These are phyloP conservation scores for Pogoniulus pusillus DNA, from an alignment of 2,797 vertebrate species.

Conservation along the genomic window DNA sequence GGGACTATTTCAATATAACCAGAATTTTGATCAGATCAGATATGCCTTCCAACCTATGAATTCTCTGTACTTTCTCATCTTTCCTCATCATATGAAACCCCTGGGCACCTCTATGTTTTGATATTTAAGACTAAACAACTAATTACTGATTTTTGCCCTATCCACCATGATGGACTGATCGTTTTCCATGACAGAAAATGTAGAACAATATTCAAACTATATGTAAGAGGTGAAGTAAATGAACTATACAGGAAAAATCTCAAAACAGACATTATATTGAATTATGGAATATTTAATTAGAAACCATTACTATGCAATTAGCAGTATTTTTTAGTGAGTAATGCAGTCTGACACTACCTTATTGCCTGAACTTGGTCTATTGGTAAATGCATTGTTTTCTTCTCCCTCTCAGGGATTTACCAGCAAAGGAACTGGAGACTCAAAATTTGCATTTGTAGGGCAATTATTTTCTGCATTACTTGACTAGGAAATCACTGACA, in stretches of 20 bases:
- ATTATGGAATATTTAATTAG: background rate
- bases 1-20: background rate
- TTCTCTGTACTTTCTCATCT: background rate
- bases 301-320: background rate
- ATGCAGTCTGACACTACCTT: background rate
- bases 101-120: background rate
- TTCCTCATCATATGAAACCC: background rate
- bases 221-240: background rate
- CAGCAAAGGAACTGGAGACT: background rate
- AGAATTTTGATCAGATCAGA: background rate
- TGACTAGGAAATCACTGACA: background rate
- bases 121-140: background rate
- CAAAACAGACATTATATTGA: background rate
- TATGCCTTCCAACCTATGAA: background rate
- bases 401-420: background rate
- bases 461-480: background rate
- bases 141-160: background rate
- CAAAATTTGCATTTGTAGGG: background rate
- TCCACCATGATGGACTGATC: background rate
- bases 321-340: background rate
- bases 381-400: background rate
- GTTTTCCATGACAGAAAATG: background rate
- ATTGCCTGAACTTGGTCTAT: background rate
- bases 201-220: background rate
- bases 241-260: background rate